Conservation (phyloP, 2,113 vertebrate species). For the Cygnus buccinator region DNA sequence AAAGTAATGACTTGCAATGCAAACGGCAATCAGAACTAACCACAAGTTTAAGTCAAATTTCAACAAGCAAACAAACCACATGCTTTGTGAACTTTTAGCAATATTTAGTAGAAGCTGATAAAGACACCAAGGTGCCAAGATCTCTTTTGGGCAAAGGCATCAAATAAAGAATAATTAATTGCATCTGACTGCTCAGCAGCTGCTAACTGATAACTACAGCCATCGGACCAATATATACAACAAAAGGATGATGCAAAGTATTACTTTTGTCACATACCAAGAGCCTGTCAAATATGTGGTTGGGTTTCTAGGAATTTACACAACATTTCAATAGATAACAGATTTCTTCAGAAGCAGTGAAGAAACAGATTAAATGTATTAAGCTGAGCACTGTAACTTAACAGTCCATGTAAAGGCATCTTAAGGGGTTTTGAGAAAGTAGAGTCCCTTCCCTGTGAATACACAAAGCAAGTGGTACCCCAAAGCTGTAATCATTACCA, state of each 20-base stretch:
- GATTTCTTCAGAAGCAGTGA: background rate
- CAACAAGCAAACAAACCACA: background rate
- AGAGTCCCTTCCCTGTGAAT: background rate
- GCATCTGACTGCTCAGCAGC: background rate
- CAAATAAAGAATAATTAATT: background rate
- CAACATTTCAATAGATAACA: background rate
- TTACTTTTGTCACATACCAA: background rate
- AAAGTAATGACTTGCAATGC: background rate
- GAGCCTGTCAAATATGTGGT: background rate
- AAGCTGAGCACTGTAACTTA: background rate
- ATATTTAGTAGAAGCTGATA: background rate
- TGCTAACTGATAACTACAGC: background rate
- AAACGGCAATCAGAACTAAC: background rate
- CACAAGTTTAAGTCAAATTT: background rate
- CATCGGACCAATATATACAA: background rate
- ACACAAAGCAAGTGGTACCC: background rate
- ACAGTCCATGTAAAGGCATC: background rate
- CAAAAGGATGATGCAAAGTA: background rate
- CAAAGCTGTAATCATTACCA: background rate
- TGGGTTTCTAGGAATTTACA: background rate
- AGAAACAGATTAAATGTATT: background rate
- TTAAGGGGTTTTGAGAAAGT: background rate
- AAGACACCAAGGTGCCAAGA: background rate
- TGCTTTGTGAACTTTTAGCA: background rate
- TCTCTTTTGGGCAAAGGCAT: background rate